A percentile compares a stretch with the other conserved stretches of the same genome.
phyloP scores from a whole-genome alignment of 2,888 invertebrate species.

The Drosophila neoperkinsi region DNA sequence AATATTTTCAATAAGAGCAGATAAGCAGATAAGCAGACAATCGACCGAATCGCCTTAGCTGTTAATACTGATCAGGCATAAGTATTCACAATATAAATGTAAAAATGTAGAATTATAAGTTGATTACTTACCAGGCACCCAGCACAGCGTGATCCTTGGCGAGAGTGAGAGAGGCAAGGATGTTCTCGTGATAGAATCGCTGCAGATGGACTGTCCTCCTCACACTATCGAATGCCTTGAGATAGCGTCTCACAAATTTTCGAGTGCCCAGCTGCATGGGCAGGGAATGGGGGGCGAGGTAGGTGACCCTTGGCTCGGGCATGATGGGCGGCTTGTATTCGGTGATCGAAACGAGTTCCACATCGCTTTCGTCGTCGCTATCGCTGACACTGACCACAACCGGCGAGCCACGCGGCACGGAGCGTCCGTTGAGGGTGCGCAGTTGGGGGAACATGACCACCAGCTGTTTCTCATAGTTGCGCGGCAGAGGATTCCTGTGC shows the following conservation, averaged over 20 bases:
- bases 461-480: constrained; percentile 41
- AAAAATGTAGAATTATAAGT: not conserved
- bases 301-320: constrained; percentile 26
- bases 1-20: not conserved
- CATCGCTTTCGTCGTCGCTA: constrained; percentile 30
- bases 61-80: not conserved
- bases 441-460: constrained; percentile 35
- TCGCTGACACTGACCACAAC: not conserved
- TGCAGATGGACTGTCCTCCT: constrained; percentile 11
- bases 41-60: not conserved
- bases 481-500: constrained; percentile 38
- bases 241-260: constrained; percentile 34
- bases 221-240: constrained; percentile 42
- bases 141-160: constrained; percentile 16
- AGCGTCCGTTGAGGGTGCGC: constrained; percentile 21
- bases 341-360: constrained; percentile 39
- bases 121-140: constrained; percentile 22
- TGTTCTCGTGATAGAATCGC: constrained; percentile 29
- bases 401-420: not conserved
- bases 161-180: constrained; percentile 28
- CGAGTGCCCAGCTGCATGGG: constrained; percentile 12
- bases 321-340: constrained; percentile 29
- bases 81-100: not conserved
- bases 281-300: constrained; percentile 14
- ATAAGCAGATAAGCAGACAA: not conserved